Percentiles rank a stretch among this genome's conserved stretches.
Conservation (phyloP, 2,113 vertebrate genomes). For the Tringa solitaria region DNA sequence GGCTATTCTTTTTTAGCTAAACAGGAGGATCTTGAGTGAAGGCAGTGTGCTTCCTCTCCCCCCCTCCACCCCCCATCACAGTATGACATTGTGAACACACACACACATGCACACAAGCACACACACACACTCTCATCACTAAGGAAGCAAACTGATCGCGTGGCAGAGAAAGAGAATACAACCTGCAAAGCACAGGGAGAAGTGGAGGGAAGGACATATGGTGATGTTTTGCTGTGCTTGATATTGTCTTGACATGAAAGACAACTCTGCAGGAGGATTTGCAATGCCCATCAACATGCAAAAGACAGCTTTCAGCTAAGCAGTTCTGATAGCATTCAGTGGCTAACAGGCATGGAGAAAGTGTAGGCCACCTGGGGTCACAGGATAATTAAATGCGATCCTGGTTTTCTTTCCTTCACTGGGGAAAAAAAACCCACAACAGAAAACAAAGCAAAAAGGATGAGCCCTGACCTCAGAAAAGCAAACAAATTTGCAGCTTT, state of each 20-base stretch:
- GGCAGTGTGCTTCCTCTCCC: not conserved
- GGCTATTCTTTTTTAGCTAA: slow-evolving; percentile 8
- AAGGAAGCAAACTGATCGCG: slow-evolving; percentile 4
- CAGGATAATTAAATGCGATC: slow-evolving; percentile 62
- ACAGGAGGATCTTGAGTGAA: not conserved
- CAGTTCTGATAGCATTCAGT: slow-evolving; percentile 12
- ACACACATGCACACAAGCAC: not conserved
- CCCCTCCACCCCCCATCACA: not conserved
- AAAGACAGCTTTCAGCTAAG: slow-evolving; percentile 56
- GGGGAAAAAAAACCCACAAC: not conserved
- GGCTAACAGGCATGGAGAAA: slow-evolving; percentile 64
- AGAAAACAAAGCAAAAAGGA: not conserved
- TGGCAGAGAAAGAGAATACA: slow-evolving; percentile 18
- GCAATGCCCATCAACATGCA: slow-evolving; percentile 50
- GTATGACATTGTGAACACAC: not conserved
- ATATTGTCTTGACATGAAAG: slow-evolving; percentile 63
- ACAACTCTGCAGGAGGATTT: slow-evolving; percentile 50
- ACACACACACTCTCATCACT: not conserved
- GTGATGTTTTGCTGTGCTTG: slow-evolving; percentile 49
- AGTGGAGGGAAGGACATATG: slow-evolving; percentile 23
- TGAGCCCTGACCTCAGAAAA: slow-evolving; percentile 16
- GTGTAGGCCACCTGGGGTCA: slow-evolving; percentile 39
- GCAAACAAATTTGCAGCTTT: slow-evolving; percentile 9
- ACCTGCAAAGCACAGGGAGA: slow-evolving; percentile 35
- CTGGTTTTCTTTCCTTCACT: slow-evolving; percentile 9